These are phyloP conservation scores for Corella eumyota DNA, from an alignment of 23 tunicate genomes.

Conservation along the genomic window DNA sequence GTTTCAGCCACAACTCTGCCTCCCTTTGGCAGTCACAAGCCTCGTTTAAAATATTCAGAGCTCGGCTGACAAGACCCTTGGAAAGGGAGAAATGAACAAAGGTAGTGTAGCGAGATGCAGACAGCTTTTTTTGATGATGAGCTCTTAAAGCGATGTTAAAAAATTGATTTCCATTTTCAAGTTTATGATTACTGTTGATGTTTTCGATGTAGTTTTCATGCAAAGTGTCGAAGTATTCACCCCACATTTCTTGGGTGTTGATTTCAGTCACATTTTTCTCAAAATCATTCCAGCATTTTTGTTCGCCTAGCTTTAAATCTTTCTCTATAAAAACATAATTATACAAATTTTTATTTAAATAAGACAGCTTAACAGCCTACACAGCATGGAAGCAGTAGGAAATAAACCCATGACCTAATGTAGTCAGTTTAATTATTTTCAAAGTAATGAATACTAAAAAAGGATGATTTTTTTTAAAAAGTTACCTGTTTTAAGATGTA, in stretches of 20 bases:
- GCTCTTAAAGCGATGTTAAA: slow-evolving; percentile 11
- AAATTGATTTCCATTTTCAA: slow-evolving; percentile 2
- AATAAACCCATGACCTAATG: too few species aligned
- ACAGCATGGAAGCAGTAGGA: too few species aligned
- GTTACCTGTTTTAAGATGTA: slow-evolving; percentile 22
- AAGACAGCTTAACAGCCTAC: too few species aligned
- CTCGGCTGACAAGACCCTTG: slow-evolving; percentile 3
- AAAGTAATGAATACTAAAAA: too few species aligned
- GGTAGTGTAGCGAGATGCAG: slow-evolving; percentile 6
- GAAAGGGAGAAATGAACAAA: slow-evolving; percentile 13
- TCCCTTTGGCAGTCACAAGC: slow-evolving; percentile 4
- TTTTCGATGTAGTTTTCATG: not conserved
- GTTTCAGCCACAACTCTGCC: slow-evolving; percentile 7
- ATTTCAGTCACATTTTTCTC: slow-evolving; percentile 45
- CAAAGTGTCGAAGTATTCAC: slow-evolving; percentile 33
- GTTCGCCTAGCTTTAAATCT: not conserved
- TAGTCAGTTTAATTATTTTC: too few species aligned
- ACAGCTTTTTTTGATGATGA: slow-evolving; percentile 10
- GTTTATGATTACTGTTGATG: not conserved
- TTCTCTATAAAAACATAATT: too few species aligned
- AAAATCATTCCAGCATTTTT: slow-evolving; percentile 36
- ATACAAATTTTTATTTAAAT: too few species aligned
- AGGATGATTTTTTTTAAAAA: too few species aligned
- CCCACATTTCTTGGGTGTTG: slow-evolving; percentile 58
- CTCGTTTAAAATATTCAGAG: slow-evolving; percentile 14